Evolutionary conservation across 2,888 invertebrate species (phyloP).

Genomic region (Thecophora atra): DNA sequence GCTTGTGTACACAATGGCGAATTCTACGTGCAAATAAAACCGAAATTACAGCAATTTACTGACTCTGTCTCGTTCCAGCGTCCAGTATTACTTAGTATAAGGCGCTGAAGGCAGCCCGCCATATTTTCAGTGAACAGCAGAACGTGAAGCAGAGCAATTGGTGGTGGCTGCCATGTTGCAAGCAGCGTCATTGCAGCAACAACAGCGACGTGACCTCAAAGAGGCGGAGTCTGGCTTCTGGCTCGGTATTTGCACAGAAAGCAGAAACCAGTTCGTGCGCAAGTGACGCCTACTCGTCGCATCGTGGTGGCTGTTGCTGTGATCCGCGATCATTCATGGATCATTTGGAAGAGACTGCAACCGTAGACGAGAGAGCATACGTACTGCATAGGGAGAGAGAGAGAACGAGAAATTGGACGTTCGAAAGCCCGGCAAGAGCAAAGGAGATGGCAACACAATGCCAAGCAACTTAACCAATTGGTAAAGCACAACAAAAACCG

Average conservation of each 20-base stretch:
- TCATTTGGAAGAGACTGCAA: not conserved
- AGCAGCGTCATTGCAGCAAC: constrained; percentile 28
- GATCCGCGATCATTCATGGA: constrained; percentile 1
- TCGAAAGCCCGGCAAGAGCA: not conserved
- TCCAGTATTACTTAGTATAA: not conserved
- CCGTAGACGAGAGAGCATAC: not conserved
- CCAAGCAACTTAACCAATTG: not conserved
- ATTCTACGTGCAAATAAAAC: not conserved
- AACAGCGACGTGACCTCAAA: constrained; percentile 7
- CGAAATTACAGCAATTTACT: constrained; percentile 18
- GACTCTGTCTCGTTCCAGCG: not conserved
- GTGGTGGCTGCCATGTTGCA: constrained; percentile 48
- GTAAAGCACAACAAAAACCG: not conserved
- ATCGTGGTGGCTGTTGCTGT: constrained; percentile 3
- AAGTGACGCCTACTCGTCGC: not conserved
- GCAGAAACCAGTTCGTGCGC: constrained; percentile 23
- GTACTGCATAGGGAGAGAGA: not conserved
- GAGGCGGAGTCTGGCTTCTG: constrained; percentile 43
- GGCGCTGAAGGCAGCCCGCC: constrained; percentile 38
- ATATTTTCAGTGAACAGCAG: constrained; percentile 16
- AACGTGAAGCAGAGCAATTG: constrained; percentile 42
- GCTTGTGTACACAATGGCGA: constrained; percentile 7
- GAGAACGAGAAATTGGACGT: not conserved
- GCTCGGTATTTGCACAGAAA: not conserved
- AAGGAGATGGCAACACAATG: constrained; percentile 7